A percentile compares a stretch with the other conserved stretches of the same genome.
Evolutionary conservation across 2,113 vertebrate genomes (phyloP).

Genomic region (Paedocypris sp.): DNA sequence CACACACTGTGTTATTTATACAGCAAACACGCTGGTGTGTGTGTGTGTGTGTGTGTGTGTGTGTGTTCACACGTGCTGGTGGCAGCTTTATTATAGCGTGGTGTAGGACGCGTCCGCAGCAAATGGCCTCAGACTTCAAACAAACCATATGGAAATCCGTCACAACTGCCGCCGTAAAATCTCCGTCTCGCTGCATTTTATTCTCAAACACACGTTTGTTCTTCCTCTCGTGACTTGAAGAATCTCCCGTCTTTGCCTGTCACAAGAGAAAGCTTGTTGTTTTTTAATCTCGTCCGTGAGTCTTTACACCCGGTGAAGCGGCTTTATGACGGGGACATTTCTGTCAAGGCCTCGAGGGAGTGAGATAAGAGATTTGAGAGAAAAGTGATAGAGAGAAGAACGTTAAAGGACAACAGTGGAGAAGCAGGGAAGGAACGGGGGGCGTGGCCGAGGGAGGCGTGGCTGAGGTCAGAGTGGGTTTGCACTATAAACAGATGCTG

Average conservation of each 20-base stretch:
- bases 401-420: no score
- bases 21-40: slow-evolving; percentile 40
- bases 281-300: no score
- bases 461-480: slow-evolving; percentile 50
- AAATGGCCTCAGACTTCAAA: slow-evolving; percentile 10
- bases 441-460: slow-evolving; percentile 59
- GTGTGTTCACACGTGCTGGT: neutral
- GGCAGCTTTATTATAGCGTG: slow-evolving; percentile 3
- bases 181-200: neutral
- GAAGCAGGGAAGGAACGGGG: slow-evolving; percentile 50
- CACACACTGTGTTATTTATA: slow-evolving; percentile 36
- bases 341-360: no score
- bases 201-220: no score
- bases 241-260: no score
- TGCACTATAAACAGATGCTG: slow-evolving; percentile 54
- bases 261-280: no score
- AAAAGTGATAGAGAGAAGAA: no score
- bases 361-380: no score
- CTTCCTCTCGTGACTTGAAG: no score
- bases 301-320: no score
- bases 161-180: neutral
- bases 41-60: no score
- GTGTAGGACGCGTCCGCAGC: neutral
- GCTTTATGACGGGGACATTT: no score
- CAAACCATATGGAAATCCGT: slow-evolving; percentile 3